These are phyloP conservation scores for Pelecanoides urinatrix DNA, from an alignment of 2,113 vertebrate species.

Conservation along the genomic window DNA sequence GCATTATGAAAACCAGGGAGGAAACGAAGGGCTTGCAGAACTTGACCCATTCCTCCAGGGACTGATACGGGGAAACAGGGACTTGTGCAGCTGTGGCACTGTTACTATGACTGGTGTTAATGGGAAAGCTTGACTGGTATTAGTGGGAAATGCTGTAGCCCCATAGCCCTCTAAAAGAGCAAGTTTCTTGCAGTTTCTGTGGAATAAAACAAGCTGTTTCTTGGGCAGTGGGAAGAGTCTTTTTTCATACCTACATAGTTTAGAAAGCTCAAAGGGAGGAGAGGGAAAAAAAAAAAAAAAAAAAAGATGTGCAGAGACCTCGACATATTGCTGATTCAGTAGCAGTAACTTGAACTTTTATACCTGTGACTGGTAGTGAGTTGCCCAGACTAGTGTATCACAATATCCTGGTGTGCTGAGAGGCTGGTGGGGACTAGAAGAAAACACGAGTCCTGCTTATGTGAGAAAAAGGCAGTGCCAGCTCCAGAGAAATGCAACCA, in stretches of 20 bases:
- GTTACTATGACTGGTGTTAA: neutral
- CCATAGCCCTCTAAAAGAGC: neutral
- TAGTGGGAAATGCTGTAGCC: neutral
- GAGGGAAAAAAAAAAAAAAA: neutral
- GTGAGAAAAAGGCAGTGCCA: neutral
- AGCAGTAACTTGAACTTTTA: neutral
- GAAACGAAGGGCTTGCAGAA: neutral
- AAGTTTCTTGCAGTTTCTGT: neutral
- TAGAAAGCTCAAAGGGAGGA: neutral
- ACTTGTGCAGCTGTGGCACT: neutral
- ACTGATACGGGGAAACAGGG: neutral
- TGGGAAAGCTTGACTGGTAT: neutral
- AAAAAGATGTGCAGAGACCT: neutral
- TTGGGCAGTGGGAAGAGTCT: neutral
- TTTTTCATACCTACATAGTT: neutral
- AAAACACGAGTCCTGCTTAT: neutral
- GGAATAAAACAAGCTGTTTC: neutral
- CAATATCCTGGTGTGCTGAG: neutral
- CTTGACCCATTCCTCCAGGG: neutral
- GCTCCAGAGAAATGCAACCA: neutral
- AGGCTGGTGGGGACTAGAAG: neutral
- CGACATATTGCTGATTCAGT: neutral
- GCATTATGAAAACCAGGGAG: neutral
- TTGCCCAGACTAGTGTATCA: neutral
- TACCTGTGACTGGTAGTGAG: neutral